Evolutionary conservation across 1,140 invertebrate genomes (phyloP).

Genomic region (Drusus annulatus): DNA sequence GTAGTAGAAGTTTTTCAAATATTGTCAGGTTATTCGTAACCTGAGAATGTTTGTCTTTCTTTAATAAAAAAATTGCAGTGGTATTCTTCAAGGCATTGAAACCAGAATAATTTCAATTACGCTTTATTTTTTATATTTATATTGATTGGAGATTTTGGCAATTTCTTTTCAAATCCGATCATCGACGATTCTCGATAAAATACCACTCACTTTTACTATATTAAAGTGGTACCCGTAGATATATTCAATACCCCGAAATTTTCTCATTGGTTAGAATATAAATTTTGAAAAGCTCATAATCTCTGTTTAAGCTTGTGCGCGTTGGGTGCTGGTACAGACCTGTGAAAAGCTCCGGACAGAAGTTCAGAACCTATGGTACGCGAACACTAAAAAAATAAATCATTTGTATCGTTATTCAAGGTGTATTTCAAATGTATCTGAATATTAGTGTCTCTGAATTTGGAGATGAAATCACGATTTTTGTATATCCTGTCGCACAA

Average conservation of each 20-base stretch:
- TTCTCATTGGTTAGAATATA: slow-evolving; percentile 15
- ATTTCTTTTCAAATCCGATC: neutral
- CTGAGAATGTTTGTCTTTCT: too few species aligned
- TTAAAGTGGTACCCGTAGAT: neutral
- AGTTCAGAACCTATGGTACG: neutral
- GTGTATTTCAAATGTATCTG: too few species aligned
- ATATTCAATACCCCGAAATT: slow-evolving; percentile 3
- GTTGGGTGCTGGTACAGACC: neutral
- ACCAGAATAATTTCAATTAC: neutral
- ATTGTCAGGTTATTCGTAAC: too few species aligned
- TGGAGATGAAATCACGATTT: too few species aligned
- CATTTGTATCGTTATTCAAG: too few species aligned
- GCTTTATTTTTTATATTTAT: neutral
- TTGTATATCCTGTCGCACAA: too few species aligned
- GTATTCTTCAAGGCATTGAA: too few species aligned
- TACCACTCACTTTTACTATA: neutral
- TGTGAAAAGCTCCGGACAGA: neutral
- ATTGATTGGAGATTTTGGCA: neutral
- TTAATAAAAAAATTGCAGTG: too few species aligned
- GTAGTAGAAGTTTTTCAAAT: too few species aligned
- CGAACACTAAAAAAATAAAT: neutral
- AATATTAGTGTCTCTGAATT: too few species aligned
- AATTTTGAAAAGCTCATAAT: slow-evolving; percentile 29
- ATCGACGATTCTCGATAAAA: neutral
- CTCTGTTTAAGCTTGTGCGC: slow-evolving; percentile 1